Evolutionary conservation across 2,797 vertebrate genomes (phyloP).

Genomic region (Crypturellus tataupa): DNA sequence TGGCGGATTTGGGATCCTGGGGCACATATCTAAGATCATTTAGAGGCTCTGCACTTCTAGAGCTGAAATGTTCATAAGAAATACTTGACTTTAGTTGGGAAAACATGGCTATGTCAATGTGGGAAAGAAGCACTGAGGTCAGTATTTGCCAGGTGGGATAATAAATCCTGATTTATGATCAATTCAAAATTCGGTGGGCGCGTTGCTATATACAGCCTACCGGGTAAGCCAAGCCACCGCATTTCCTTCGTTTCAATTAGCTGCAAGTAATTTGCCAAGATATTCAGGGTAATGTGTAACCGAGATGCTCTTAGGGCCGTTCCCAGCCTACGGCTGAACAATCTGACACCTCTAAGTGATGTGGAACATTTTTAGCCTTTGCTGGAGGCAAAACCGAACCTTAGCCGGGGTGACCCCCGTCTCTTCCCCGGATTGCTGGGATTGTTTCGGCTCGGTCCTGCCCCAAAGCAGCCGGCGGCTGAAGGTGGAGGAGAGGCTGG

Average conservation of each 20-base stretch:
- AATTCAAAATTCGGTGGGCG: not conserved
- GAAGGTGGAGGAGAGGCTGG: not conserved
- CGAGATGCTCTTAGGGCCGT: slow-evolving; percentile 53
- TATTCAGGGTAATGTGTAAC: slow-evolving; percentile 67
- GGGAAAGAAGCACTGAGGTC: slow-evolving; percentile 37
- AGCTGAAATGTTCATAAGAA: slow-evolving; percentile 21
- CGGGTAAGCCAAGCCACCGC: not conserved
- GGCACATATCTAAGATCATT: not conserved
- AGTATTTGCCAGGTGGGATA: slow-evolving; percentile 50
- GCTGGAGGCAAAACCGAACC: slow-evolving; percentile 62
- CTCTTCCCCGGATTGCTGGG: slow-evolving; percentile 10
- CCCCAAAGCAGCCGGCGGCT: not conserved
- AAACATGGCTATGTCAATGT: slow-evolving; percentile 3
- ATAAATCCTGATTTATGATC: slow-evolving; percentile 46
- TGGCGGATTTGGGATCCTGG: not conserved
- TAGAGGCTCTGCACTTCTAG: not conserved
- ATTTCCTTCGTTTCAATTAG: slow-evolving; percentile 65
- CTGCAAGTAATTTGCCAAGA: slow-evolving; percentile 51
- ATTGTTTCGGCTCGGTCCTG: slow-evolving; percentile 50
- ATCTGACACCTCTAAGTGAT: slow-evolving; percentile 65
- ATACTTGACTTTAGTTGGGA: slow-evolving; percentile 5
- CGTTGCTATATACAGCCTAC: not conserved
- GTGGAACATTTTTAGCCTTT: slow-evolving; percentile 58
- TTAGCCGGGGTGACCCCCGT: not conserved
- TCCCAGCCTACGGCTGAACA: slow-evolving; percentile 52